Conservation (phyloP, 2,888 invertebrate species). For the Meiosimyza platycephala region DNA sequence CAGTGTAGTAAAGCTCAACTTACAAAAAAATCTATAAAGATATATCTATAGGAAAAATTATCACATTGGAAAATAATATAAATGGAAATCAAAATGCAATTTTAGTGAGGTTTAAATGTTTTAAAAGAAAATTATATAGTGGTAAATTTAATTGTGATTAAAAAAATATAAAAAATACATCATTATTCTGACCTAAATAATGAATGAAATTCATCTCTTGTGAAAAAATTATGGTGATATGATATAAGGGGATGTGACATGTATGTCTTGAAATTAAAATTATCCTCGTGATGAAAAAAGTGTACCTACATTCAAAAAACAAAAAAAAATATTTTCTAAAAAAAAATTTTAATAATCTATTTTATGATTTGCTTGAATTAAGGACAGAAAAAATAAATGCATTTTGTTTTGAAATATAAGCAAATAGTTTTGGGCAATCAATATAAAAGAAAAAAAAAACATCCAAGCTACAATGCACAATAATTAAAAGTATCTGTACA, state of each 20-base stretch:
- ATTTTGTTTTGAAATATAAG: not conserved
- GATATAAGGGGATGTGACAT: slow-evolving; percentile 17
- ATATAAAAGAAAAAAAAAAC: not conserved
- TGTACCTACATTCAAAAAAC: not conserved
- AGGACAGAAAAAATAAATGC: not conserved
- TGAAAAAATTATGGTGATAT: not conserved
- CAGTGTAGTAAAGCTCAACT: slow-evolving; percentile 17
- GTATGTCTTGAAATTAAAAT: not conserved
- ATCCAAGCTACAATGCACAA: slow-evolving; percentile 3
- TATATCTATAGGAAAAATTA: not conserved
- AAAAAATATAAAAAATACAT: too few species aligned
- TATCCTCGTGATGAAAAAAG: not conserved
- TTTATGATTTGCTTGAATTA: not conserved
- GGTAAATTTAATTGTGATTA: too few species aligned
- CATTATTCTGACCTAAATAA: too few species aligned
- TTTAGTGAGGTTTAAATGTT: not conserved
- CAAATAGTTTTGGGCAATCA: not conserved
- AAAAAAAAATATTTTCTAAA: not conserved
- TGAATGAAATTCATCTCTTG: too few species aligned
- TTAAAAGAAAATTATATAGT: not conserved
- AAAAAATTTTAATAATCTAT: not conserved
- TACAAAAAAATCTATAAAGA: slow-evolving; percentile 19
- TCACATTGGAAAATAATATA: slow-evolving; percentile 13
- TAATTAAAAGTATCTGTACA: slow-evolving; percentile 21
- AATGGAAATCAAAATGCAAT: slow-evolving; percentile 5